Base-by-base conservation (phyloP, 2,888 invertebrate genomes). In the Drosophila mulleri region DNA sequence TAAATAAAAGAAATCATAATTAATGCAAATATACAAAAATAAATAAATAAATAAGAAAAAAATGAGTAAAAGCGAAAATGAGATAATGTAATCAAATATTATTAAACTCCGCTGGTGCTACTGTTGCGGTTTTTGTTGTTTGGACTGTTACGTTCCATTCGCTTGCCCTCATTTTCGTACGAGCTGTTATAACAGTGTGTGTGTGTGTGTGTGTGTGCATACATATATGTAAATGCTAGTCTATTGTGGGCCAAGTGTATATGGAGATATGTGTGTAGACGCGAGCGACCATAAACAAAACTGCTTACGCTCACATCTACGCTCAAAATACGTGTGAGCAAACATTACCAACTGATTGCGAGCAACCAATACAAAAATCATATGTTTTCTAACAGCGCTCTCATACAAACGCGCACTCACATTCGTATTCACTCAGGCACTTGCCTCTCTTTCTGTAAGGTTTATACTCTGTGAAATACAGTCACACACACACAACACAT, bases 181-280 rank as follows among this genome's bases (percentile, higher is more conserved):
- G 58, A 50, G 54, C 66, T 69, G 60, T 67, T 73, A 56, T 53
- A n/a, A n/a, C n/a, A n/a, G 57, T 53, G 39, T 52, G 12, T n/a
- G n/a, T 12, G 23, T 44, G 44, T 20, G 20, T 48, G 18, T n/a
- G 7, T 32, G 11, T 3, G 5, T 67, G 60, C 75, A 73, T 54
- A n/a, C 18, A 14, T 78, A 26, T 65, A 11, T 69, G 64, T 77
- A 67, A 78, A 65, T 73, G 78, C 72, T 71, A 56, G 70, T 66
- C 83, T 81, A 86, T 83, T 83, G 82, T 83, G 83, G 86, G 83
- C 83, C 83, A 83, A 86, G 86, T 86, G 79, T 86, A 83, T 75
- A 67, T 76, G 69, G 79, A 67, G 58, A 35, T 67, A 45, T 41
- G 64, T 63, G 29, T 50, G 61, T 75, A 45, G 53, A 59, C 39